Conservation (phyloP, 2,888 invertebrate genomes). For the Agrenia bidenticulata region DNA sequence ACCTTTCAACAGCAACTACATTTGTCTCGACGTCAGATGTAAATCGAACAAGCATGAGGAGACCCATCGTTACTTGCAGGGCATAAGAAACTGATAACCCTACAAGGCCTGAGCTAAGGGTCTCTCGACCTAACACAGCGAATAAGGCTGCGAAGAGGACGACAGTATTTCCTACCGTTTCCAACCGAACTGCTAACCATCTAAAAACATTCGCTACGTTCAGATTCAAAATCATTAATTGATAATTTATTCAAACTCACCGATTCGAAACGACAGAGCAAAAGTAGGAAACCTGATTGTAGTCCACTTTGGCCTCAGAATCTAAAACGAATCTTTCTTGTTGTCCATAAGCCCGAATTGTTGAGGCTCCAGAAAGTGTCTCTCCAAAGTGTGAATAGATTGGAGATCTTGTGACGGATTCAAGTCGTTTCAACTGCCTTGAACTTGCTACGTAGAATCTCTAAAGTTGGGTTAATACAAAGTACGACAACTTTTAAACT, state of each 20-base stretch:
- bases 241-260: conserved; percentile 18
- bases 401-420: conserved; percentile 62
- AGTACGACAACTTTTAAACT: conserved; percentile 27
- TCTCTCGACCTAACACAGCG: conserved; percentile 76
- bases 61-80: conserved; percentile 57
- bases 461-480: conserved; percentile 52
- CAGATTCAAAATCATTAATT: neutral
- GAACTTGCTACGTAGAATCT: conserved; percentile 62
- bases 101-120: conserved; percentile 72
- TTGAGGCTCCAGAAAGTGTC: conserved; percentile 58
- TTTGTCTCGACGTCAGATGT: conserved; percentile 62
- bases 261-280: conserved; percentile 48
- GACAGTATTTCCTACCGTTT: conserved; percentile 87
- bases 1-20: conserved; percentile 61
- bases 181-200: conserved; percentile 92
- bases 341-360: conserved; percentile 55
- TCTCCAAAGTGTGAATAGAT: conserved; percentile 63
- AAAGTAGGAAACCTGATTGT: conserved; percentile 56
- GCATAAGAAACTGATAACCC: conserved; percentile 89
- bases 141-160: conserved; percentile 93
- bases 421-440: conserved; percentile 61
- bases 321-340: conserved; percentile 57
- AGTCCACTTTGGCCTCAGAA: conserved; percentile 59
- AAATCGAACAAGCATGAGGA: conserved; percentile 62
- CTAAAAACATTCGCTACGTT: conserved; percentile 58